A percentile compares a stretch with the other conserved stretches of the same genome.
Evolutionary conservation across 2,113 vertebrate genomes (phyloP).

Genomic region (Ciconia boyciana): DNA sequence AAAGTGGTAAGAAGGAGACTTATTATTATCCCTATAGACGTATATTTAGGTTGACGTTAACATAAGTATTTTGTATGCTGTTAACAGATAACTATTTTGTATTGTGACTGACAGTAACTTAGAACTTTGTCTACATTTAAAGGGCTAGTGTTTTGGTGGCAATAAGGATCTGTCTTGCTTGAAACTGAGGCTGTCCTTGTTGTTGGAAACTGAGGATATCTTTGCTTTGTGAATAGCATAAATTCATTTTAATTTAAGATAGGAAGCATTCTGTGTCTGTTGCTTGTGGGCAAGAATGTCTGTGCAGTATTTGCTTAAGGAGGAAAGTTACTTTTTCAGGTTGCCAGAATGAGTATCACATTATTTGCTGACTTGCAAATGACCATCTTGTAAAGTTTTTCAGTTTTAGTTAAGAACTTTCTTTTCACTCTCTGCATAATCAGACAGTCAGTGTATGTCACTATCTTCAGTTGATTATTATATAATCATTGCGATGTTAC

Average conservation of each 20-base stretch:
- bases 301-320: not conserved
- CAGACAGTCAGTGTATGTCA: not conserved
- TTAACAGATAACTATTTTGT: not conserved
- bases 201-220: not conserved
- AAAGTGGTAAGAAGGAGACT: not conserved
- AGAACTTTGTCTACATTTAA: not conserved
- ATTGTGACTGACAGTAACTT: not conserved
- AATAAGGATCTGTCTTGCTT: not conserved
- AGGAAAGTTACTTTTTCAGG: not conserved
- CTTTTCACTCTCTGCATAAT: not conserved
- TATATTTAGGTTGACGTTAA: not conserved
- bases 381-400: not conserved
- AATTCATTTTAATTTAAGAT: not conserved
- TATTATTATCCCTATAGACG: not conserved
- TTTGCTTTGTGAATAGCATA: not conserved
- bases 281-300: not conserved
- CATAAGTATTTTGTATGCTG: not conserved
- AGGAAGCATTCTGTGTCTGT: not conserved
- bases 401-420: not conserved
- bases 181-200: not conserved
- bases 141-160: not conserved
- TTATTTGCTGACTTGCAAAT: not conserved
- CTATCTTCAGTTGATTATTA: not conserved
- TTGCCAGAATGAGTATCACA: not conserved
- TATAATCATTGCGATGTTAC: not conserved